Base-by-base conservation (phyloP, 2,888 invertebrate species). In the Nomada hirtipes region DNA sequence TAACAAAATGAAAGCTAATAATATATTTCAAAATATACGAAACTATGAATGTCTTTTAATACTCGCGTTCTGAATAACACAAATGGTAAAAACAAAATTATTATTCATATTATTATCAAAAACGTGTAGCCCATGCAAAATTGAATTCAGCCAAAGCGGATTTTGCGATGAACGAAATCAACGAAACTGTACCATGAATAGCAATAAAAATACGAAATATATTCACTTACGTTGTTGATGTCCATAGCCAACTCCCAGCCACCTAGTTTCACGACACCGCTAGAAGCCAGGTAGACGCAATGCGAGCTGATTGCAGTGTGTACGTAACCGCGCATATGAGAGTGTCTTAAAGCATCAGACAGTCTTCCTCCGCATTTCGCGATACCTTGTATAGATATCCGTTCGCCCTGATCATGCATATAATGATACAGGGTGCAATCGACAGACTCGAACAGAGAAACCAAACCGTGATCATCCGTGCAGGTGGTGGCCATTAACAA, bases 231-330 rank as follows among this genome's bases (percentile, higher is more conserved):
- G 23, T 79, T 82, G 76, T 87, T 78, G 50, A 85, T 65, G 59
- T 85, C 78, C 47, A 65, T 79, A 4, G 92, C 91, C 59, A 92
- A 77, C 87, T 92, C 92, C 92, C 92, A 92, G 67, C 92, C 92
- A 18, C 92, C 92, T 44, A 92, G 89, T 87, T 92, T 92, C 4
- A 92, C 83, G 60, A 84, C 82, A 52, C 90, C 91, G 73, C 85
- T 89, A 11, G 91, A 87, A 64, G 90, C 84, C 70, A 92, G 82
- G 68, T 89, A 92, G 79, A 92, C 88, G 76, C 91, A 91, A 75
- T 92, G 92, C 11, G 92, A 88, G 72, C 89, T 92, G 60, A 92
- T 83, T n/a, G 90, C 91, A 29, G 89, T 89, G 78, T 92, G 92
- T 36, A 92, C 82, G 76, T 88, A 92, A 11, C 92, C 92, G 42